Evolutionary conservation across 1,140 invertebrate species (phyloP), one percentile per base, ranked within the genome.

Genomic region (Tenebrio molitor): DNA sequence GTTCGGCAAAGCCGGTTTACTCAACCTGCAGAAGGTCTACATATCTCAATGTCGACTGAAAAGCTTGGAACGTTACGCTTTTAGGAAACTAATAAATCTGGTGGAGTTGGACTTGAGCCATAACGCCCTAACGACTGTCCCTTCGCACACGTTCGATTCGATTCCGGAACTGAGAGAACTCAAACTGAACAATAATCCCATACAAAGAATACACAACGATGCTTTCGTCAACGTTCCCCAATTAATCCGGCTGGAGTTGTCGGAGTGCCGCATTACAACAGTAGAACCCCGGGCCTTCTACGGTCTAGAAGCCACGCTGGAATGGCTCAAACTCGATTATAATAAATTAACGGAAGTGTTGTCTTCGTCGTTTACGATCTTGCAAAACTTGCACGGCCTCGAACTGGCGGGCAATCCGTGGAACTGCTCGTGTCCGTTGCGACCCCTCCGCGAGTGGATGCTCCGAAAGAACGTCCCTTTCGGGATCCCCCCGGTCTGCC

Each of bases 11-110:
- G 89, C 90, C 5, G 90, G 91, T 44, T 84, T 95, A 14, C 83
- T 92, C 14, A 94, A 95, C 80, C 84, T 95, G 23, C 93, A 95
- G 81, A 92, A 92, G 75, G 87, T 95, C 10, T 93, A 90, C 79
- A 79, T 94, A 73, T 85, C 88, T 10, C 86, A 87, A 23, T 93
- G 91, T 78, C 84, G 85, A 50, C 81, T 93, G 34, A 86, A 87
- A 69, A 82, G 82, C 0, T 85, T 93, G 63, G 88, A 91, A 73
- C 84, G 87, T 14, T 87, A 87, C 76, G 88, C 90, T 1, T 93
- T 93, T 79, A 84, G 89, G 36, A 87, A 89, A 75, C 86, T 93
- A 0, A 91, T 88, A 25, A 93, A 93, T 78, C 83, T 93, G 12
- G 90, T 95, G 1, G 93, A 95, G 80, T 81, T 95, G 36, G 92